phyloP scores from a whole-genome alignment of 2,797 vertebrate genomes.

The Sebastes iracundus region DNA sequence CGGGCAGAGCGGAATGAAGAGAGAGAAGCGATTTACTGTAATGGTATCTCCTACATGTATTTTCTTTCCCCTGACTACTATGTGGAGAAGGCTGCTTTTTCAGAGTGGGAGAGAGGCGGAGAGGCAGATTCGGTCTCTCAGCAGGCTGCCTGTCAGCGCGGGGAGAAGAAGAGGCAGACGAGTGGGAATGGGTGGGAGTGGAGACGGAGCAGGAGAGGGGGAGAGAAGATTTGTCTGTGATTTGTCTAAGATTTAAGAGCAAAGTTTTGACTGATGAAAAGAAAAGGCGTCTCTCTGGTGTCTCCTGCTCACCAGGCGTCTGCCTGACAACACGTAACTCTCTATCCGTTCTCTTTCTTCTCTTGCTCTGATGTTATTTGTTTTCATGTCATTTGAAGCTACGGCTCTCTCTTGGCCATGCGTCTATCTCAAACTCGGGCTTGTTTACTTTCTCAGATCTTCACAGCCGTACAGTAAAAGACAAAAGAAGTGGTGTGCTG shows the following conservation, averaged over 20 bases:
- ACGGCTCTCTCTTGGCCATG: constrained; percentile 3
- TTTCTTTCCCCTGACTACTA: constrained; percentile 32
- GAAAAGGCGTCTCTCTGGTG: constrained; percentile 35
- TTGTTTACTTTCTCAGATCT: constrained; percentile 31
- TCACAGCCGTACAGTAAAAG: constrained; percentile 3
- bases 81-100: constrained; percentile 50
- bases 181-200: constrained; percentile 50
- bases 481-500: neutral
- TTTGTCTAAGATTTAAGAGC: constrained; percentile 54
- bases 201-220: constrained; percentile 19
- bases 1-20: constrained; percentile 38
- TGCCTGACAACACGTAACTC: constrained; percentile 16
- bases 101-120: constrained; percentile 40
- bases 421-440: neutral
- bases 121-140: constrained; percentile 52
- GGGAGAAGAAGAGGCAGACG: constrained; percentile 48
- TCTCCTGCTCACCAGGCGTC: constrained; percentile 8
- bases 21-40: constrained; percentile 57
- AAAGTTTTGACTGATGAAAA: constrained; percentile 69
- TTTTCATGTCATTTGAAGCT: constrained; percentile 22
- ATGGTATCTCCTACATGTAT: constrained; percentile 56
- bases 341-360: neutral
- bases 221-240: constrained; percentile 36
- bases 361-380: constrained; percentile 21
- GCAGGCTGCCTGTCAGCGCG: constrained; percentile 61